These are phyloP conservation scores for Cardiocondyla obscurior DNA, from an alignment of 1,140 invertebrate genomes.

Conservation along the genomic window DNA sequence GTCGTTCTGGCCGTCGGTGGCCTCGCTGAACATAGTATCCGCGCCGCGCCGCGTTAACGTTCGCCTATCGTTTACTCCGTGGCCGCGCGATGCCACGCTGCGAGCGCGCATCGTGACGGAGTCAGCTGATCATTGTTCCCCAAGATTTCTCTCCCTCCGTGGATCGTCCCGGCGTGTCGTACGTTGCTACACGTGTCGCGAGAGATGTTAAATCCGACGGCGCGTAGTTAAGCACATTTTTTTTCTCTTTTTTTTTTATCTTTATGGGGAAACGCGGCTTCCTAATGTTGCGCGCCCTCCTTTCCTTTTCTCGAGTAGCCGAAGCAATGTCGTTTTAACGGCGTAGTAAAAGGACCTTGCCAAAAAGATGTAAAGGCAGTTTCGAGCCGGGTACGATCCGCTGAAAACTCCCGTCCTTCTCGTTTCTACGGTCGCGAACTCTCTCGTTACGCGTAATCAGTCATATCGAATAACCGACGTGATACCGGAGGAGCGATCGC, in stretches of 20 bases:
- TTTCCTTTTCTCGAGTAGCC: conserved; percentile 11
- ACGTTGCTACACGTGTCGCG: conserved; percentile 11
- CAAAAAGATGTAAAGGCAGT: conserved; percentile 64
- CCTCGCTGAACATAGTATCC: not conserved
- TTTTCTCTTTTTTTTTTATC: too few species aligned
- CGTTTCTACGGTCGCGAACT: not conserved
- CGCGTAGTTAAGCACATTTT: conserved; percentile 41
- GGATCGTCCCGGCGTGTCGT: not conserved
- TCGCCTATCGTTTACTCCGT: not conserved
- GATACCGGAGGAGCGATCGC: not conserved
- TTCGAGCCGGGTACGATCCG: conserved; percentile 19
- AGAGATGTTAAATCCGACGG: not conserved
- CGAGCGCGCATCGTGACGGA: not conserved
- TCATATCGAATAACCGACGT: not conserved
- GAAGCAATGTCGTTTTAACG: conserved; percentile 55
- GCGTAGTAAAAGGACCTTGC: conserved; percentile 59
- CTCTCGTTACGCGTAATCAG: conserved; percentile 6
- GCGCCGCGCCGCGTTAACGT: not conserved
- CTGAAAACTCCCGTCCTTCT: not conserved
- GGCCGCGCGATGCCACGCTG: not conserved
- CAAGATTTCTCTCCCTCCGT: not conserved
- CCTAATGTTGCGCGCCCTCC: conserved; percentile 52
- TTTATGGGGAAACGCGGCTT: conserved; percentile 35
- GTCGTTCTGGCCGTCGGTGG: conserved; percentile 8
- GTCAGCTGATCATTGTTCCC: conserved; percentile 27